Base-by-base conservation (phyloP, 2,797 vertebrate species). In the Gobio occitaniae region DNA sequence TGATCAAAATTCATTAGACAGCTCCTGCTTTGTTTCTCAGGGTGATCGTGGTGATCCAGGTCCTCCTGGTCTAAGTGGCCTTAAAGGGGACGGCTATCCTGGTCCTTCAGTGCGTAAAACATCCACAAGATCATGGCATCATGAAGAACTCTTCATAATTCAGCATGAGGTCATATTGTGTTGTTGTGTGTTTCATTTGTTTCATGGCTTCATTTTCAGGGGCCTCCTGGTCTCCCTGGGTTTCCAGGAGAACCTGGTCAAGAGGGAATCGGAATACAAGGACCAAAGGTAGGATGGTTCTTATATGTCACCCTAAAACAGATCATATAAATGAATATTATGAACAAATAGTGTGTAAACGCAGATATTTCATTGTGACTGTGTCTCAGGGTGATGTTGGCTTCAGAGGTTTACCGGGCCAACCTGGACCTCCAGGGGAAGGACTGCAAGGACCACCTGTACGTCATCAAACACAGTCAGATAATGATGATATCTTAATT, bases 41-140 rank as follows among this genome's bases (percentile, higher is more conserved):
- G 97, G 97, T 47, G 96, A 97, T 50, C 95, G 93, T 84, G 97
- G 97, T 74, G 93, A 94, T 66, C 78, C 88, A 63, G 97, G 97
- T 82, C 94, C 92, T 3, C 71, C 89, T 0, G 97, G 97, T 84
- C 96, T 95, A 78, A 92, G 93, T 44, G 97, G 97, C 63, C 94
- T 94, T 75, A 98, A 97, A 95, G 97, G 97, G 91, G 96, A 97
- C 0, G 96, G 96, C 12, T 97, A 94, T 88, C 96, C 96, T 0
- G 97, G 97, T 78, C 95, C 95, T 83, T 86, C 87, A 38, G 97
- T 97, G 92, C 96, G 95, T 69, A 25, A 15, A 16, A 75, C 6
- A 15, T 41, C 8, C 19, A 47, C 13, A 74, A 50, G 36, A 48
- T 83, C 29, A 21, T 52, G 6, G 7, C 10, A n/a, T 68, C 36